These are phyloP conservation scores for Mactra quadrangularis DNA, from an alignment of 1,140 invertebrate species.

Conservation along the genomic window DNA sequence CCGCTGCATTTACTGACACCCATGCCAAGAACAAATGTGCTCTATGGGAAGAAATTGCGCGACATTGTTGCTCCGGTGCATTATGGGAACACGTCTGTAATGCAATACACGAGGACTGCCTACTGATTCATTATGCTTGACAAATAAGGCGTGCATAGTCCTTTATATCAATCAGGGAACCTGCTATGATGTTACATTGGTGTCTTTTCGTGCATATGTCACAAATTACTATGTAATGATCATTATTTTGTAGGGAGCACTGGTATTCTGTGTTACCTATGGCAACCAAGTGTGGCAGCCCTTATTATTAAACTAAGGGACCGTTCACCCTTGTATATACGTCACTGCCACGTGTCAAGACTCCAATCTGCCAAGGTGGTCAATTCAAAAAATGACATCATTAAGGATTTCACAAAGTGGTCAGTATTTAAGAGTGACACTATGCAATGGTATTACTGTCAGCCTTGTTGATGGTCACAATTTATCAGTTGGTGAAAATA, in stretches of 20 bases:
- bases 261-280: constrained; percentile 16
- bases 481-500: background rate
- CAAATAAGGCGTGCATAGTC: constrained; percentile 10
- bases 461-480: background rate
- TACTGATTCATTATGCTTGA: constrained; percentile 18
- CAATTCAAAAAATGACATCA: constrained; percentile 36
- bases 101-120: constrained; percentile 29
- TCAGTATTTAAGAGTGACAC: constrained; percentile 20
- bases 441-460: constrained; percentile 10
- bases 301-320: constrained; percentile 9
- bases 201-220: constrained; percentile 23
- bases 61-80: constrained; percentile 56
- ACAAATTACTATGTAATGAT: constrained; percentile 45
- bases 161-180: constrained; percentile 38
- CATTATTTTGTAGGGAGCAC: constrained; percentile 22
- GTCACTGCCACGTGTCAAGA: constrained; percentile 60
- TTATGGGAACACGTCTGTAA: constrained; percentile 59
- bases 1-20: constrained; percentile 18
- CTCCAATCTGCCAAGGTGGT: background rate
- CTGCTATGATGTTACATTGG: constrained; percentile 22
- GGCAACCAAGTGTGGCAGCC: constrained; percentile 40
- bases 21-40: constrained; percentile 6
- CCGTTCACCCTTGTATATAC: constrained; percentile 54
- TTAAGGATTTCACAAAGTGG: constrained; percentile 37
- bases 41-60: constrained; percentile 49